These are phyloP conservation scores for Protobothrops mucrosquamatus DNA, from an alignment of 2,113 vertebrate genomes.

Conservation along the genomic window DNA sequence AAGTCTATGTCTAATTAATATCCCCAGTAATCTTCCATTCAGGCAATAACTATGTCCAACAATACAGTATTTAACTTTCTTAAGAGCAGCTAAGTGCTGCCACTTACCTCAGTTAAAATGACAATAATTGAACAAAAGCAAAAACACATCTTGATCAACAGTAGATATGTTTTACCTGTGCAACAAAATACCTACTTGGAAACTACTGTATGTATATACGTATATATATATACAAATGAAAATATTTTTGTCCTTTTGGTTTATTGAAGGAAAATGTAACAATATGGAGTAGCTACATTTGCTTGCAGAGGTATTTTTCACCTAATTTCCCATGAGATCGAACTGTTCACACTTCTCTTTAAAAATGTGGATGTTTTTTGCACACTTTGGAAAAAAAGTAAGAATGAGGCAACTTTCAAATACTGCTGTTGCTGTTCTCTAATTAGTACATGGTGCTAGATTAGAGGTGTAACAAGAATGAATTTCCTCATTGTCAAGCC, in stretches of 20 bases:
- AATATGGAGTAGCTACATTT: constrained; percentile 54
- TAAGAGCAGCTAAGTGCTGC: background rate
- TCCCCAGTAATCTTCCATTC: background rate
- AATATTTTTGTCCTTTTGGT: constrained; percentile 51
- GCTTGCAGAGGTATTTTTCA: constrained; percentile 57
- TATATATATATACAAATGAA: background rate
- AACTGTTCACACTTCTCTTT: constrained; percentile 53
- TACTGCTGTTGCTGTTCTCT: constrained; percentile 27
- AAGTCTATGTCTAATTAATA: background rate
- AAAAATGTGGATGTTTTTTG: constrained; percentile 61
- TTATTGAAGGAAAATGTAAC: constrained; percentile 61
- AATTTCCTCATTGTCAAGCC: constrained; percentile 34
- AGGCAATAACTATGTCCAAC: background rate
- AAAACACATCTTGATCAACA: background rate
- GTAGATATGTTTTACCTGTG: background rate
- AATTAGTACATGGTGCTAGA: constrained; percentile 1
- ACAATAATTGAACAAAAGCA: background rate
- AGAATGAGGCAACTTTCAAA: constrained; percentile 50
- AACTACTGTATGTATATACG: background rate
- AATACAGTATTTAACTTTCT: background rate
- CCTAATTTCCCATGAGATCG: constrained; percentile 4
- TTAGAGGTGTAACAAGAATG: constrained; percentile 35
- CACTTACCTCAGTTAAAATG: background rate
- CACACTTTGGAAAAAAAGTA: constrained; percentile 62
- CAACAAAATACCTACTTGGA: background rate